A percentile compares a stretch with the other conserved stretches of the same genome.
Conservation (phyloP, 92 coral and sea anemone genomes). For the Micromussa lordhowensis region DNA sequence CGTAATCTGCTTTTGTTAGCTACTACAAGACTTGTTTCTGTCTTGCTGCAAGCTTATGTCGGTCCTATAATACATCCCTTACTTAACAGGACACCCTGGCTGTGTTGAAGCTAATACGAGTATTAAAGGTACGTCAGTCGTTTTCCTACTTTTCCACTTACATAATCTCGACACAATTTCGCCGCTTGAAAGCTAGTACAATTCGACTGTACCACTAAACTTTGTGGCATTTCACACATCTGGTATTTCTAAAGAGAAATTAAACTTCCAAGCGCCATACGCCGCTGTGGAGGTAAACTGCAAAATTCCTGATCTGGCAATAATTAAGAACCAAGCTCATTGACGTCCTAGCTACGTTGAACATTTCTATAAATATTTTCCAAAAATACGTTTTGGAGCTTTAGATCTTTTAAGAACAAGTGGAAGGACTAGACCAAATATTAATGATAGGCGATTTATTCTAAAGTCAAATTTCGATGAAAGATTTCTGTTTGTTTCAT, state of each 20-base stretch:
- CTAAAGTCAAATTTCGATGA: not conserved
- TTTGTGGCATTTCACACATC: not conserved
- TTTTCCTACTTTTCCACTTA: no score
- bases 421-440: not conserved
- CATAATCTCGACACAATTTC: not conserved
- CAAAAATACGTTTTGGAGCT: not conserved
- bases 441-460: not conserved
- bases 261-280: not conserved
- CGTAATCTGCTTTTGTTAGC: not conserved
- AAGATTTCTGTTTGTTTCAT: not conserved
- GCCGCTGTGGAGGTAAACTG: not conserved
- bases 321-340: not conserved
- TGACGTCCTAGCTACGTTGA: not conserved
- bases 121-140: no score
- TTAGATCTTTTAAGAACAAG: not conserved
- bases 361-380: not conserved
- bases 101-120: no score
- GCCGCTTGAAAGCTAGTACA: not conserved
- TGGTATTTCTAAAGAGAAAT: not conserved
- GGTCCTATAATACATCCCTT: no score
- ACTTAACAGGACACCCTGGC: no score
- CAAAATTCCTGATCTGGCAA: not conserved
- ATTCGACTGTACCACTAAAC: not conserved
- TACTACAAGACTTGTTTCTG: not conserved
- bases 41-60: no score